A percentile compares a stretch with the other conserved stretches of the same genome.
These are phyloP conservation scores for Pipa parva DNA, from an alignment of 2,113 vertebrate genomes.

Conservation along the genomic window DNA sequence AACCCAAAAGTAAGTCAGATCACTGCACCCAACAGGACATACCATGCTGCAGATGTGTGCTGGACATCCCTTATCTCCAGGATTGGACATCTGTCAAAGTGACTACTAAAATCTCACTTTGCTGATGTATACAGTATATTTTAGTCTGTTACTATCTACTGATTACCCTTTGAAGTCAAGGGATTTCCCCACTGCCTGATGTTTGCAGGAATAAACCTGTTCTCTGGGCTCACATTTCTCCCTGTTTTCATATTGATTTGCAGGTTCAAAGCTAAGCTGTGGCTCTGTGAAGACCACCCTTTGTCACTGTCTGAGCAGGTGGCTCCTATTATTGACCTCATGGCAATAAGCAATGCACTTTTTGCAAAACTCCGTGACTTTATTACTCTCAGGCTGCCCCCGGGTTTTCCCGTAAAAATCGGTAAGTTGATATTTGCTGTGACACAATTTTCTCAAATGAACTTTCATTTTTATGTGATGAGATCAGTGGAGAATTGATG, in stretches of 20 bases:
- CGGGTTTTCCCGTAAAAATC: conserved; percentile 92
- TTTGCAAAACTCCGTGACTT: conserved; percentile 95
- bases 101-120: too few relatives aligned
- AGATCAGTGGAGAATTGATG: too few relatives aligned
- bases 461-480: too few relatives aligned
- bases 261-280: conserved; percentile 97
- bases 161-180: too few relatives aligned
- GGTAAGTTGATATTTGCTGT: conserved; percentile 76
- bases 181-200: neutral
- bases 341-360: conserved; percentile 93
- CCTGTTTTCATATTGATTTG: conserved; percentile 41
- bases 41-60: too few relatives aligned
- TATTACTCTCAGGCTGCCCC: conserved; percentile 89
- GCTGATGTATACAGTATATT: too few relatives aligned
- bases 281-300: conserved; percentile 94
- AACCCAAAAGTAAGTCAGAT: conserved; percentile 85
- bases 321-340: conserved; percentile 94
- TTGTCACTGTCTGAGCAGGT: conserved; percentile 92
- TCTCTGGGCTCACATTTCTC: conserved; percentile 19
- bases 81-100: too few relatives aligned
- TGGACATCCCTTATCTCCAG: too few relatives aligned
- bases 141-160: too few relatives aligned
- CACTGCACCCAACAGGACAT: too few relatives aligned
- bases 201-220: neutral
- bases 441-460: too few relatives aligned